Percentiles rank a stretch among this genome's conserved stretches.
phyloP scores from a whole-genome alignment of 2,888 invertebrate genomes.

The Elegia similella region DNA sequence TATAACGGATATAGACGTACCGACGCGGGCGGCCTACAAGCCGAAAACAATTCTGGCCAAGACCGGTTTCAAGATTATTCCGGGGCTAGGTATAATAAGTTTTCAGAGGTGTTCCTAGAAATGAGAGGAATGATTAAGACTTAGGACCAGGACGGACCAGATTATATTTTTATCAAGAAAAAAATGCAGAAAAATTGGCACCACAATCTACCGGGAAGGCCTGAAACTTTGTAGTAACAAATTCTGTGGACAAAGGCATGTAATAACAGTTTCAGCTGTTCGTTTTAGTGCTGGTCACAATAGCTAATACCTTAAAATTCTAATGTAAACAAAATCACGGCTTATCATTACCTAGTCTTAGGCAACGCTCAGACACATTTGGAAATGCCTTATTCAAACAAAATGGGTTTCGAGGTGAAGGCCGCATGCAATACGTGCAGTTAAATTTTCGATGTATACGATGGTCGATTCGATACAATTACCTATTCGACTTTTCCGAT shows the following conservation, averaged over 20 bases:
- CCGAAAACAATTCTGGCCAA: conserved; percentile 61
- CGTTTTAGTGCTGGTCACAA: no score
- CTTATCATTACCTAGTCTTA: conserved; percentile 43
- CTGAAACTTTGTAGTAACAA: not conserved
- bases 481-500: conserved; percentile 15
- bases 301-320: not conserved
- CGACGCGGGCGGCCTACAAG: conserved; percentile 47
- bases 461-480: conserved; percentile 10
- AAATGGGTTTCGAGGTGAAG: conserved; percentile 68
- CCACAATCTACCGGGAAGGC: not conserved
- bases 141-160: not conserved
- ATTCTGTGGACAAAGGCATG: no score
- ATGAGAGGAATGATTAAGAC: not conserved
- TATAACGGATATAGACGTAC: conserved; percentile 61
- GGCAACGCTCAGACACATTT: conserved; percentile 54
- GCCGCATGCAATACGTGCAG: conserved; percentile 30
- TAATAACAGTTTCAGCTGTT: no score
- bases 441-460: conserved; percentile 9
- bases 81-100: conserved; percentile 28
- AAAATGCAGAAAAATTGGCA: no score
- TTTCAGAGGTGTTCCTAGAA: not conserved
- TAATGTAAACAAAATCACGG: conserved; percentile 28
- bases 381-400: conserved; percentile 54
- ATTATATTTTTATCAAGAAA: no score
- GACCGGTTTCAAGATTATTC: conserved; percentile 51